phyloP scores from a whole-genome alignment of 1,140 invertebrate genomes.

The Halesus radiatus region DNA sequence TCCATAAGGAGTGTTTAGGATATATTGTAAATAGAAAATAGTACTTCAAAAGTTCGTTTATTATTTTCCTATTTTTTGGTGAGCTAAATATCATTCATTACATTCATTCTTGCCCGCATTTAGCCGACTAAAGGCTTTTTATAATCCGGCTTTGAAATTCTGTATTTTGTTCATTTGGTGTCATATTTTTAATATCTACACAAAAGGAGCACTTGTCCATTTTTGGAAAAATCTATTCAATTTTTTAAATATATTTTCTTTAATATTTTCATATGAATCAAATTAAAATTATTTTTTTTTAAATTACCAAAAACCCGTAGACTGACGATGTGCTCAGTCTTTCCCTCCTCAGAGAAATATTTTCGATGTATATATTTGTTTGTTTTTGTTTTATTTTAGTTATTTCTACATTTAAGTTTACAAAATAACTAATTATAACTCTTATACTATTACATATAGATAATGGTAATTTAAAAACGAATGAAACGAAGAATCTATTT shows the following conservation, averaged over 20 bases:
- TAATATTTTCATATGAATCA: too few relatives aligned
- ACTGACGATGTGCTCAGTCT: slow-evolving; percentile 2
- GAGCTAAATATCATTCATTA: too few relatives aligned
- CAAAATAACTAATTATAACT: too few relatives aligned
- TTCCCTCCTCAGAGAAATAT: neutral
- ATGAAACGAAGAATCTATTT: too few relatives aligned
- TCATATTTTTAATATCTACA: neutral
- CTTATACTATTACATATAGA: too few relatives aligned
- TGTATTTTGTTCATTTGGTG: neutral
- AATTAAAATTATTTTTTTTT: neutral
- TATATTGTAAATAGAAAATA: neutral
- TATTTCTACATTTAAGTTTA: too few relatives aligned
- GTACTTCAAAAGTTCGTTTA: neutral
- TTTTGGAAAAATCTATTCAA: neutral
- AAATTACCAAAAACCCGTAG: neutral
- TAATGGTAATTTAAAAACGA: too few relatives aligned
- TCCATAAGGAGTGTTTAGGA: neutral
- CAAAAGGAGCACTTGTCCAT: neutral
- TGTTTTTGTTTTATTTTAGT: too few relatives aligned
- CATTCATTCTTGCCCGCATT: neutral
- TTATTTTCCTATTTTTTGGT: neutral
- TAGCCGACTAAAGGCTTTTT: too few relatives aligned
- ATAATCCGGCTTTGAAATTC: neutral
- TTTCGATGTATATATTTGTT: too few relatives aligned
- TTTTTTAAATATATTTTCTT: too few relatives aligned